Conservation (phyloP, 2,797 vertebrate genomes). For the Peromyscus attwateri region DNA sequence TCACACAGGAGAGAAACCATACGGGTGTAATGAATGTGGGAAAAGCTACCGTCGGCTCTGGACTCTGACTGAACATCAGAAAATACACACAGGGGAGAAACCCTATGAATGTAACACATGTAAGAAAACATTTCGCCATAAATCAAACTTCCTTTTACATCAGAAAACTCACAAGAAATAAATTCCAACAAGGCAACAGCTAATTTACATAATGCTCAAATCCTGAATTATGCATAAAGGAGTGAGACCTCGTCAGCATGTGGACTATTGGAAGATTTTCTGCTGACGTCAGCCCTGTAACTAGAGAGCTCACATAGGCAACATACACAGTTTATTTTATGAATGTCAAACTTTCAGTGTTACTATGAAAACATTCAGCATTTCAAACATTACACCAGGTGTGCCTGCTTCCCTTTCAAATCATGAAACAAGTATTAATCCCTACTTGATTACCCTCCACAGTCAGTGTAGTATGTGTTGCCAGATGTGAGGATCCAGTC, state of each 20-base stretch:
- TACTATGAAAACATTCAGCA: neutral
- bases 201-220: neutral
- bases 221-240: neutral
- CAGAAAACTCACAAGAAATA: slow-evolving; percentile 51
- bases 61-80: slow-evolving; percentile 52
- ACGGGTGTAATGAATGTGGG: neutral
- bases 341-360: slow-evolving; percentile 1
- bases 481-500: neutral
- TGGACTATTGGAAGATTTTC: slow-evolving; percentile 46
- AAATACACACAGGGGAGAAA: slow-evolving; percentile 51
- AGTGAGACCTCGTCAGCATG: neutral
- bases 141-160: slow-evolving; percentile 57
- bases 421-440: neutral
- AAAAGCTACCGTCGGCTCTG: slow-evolving; percentile 6
- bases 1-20: slow-evolving; percentile 44
- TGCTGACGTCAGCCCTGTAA: neutral
- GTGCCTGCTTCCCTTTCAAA: slow-evolving; percentile 27
- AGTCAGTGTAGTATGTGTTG: neutral
- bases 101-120: slow-evolving; percentile 24
- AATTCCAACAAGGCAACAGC: neutral
- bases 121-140: slow-evolving; percentile 61
- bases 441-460: neutral
- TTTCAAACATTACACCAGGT: neutral
- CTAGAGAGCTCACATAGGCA: neutral
- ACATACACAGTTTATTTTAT: neutral